phyloP scores from a whole-genome alignment of 2,888 invertebrate genomes.

The Ferrisia virgata region DNA sequence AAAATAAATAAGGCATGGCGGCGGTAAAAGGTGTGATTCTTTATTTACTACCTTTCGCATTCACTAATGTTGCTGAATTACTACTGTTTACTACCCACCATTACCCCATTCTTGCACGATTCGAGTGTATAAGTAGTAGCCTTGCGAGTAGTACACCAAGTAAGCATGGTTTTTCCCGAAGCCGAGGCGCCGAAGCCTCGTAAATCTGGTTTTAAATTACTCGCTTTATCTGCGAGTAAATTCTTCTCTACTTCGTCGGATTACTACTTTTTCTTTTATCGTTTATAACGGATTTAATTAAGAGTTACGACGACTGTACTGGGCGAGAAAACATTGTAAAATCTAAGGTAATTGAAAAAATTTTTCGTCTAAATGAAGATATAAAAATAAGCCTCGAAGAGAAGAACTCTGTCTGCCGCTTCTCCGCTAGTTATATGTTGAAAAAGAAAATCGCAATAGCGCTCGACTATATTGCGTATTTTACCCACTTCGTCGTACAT shows the following conservation, averaged over 20 bases:
- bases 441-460: no score
- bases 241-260: not conserved
- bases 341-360: not conserved
- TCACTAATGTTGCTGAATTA: not conserved
- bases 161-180: not conserved
- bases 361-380: no score
- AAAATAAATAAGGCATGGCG: no score
- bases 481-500: no score
- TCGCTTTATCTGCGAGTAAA: not conserved
- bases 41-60: conserved; percentile 6
- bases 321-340: not conserved
- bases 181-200: not conserved
- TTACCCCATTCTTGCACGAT: no score
- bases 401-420: no score
- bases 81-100: not conserved
- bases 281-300: not conserved
- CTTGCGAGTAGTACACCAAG: no score
- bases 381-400: no score
- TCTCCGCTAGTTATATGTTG: no score
- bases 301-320: not conserved
- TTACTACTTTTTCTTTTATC: not conserved
- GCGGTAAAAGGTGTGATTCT: not conserved
- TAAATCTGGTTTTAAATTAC: conserved; percentile 12
- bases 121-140: not conserved
- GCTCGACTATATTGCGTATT: no score